Percentiles rank a stretch among this genome's conserved stretches.
These are phyloP conservation scores for Drepanosiphum platanoidis DNA, from an alignment of 2,888 invertebrate genomes.

Conservation along the genomic window DNA sequence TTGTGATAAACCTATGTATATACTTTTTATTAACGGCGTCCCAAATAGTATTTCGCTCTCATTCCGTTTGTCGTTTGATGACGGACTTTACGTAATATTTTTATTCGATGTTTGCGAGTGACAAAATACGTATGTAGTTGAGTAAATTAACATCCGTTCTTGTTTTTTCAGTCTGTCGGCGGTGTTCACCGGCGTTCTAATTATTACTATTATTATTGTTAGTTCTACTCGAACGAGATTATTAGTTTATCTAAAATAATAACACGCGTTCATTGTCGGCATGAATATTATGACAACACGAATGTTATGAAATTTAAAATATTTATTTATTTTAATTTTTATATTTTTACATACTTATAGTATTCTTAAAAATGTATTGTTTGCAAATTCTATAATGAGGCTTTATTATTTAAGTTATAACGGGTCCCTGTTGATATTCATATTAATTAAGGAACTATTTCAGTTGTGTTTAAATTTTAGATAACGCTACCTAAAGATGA, in stretches of 20 bases:
- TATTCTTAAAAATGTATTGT: too few species aligned
- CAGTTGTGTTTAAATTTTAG: too few species aligned
- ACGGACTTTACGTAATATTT: neutral
- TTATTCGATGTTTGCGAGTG: neutral
- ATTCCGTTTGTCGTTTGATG: too few species aligned
- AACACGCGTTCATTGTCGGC: neutral
- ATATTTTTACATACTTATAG: too few species aligned
- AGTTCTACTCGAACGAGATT: neutral
- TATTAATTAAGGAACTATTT: too few species aligned
- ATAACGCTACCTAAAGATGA: too few species aligned
- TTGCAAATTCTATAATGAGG: too few species aligned
- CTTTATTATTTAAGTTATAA: too few species aligned
- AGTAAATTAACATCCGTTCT: neutral
- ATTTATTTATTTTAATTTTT: too few species aligned
- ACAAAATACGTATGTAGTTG: neutral
- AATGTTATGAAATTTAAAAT: neutral
- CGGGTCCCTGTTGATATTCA: too few species aligned
- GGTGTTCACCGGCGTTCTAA: neutral
- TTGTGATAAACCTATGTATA: too few species aligned
- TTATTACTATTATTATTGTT: too few species aligned
- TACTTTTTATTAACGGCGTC: neutral
- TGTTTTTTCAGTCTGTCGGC: neutral
- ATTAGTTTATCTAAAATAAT: neutral
- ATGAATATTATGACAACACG: neutral
- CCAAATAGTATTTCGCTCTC: neutral